Conservation (phyloP, 1,140 invertebrate species). For the Eueides isabella region DNA sequence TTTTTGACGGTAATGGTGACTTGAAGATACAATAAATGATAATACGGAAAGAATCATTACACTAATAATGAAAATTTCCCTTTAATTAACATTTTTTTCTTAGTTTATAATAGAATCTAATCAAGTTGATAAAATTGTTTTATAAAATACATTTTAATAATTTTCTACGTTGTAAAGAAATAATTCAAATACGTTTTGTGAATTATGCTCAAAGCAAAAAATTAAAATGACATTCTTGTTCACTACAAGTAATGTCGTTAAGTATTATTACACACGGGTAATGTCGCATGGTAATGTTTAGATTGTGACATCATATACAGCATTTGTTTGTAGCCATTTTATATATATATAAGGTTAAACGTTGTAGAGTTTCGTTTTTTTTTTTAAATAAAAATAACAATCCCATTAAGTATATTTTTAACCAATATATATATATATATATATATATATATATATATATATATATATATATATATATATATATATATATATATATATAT, state of each 20-base stretch:
- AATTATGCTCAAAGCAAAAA: neutral
- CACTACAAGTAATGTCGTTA: neutral
- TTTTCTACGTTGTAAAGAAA: neutral
- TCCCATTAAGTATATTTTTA: no score
- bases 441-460: no score
- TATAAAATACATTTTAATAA: neutral
- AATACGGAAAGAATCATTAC: no score
- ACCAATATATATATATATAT: no score
- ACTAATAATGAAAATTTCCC: no score
- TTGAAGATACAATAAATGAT: no score
- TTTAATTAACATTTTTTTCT: no score
- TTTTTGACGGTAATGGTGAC: neutral
- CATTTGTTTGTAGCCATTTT: neutral
- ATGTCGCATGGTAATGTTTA: slow-evolving; percentile 9
- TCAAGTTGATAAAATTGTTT: neutral
- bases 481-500: no score
- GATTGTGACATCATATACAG: slow-evolving; percentile 4
- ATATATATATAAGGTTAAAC: neutral
- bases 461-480: no score
- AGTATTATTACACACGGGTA: slow-evolving; percentile 9
- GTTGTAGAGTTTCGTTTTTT: no score
- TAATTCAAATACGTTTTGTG: neutral
- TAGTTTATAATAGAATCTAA: no score
- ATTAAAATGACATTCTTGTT: neutral
- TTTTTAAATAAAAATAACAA: no score